Conservation (phyloP, 2,797 vertebrate species). For the Cuniculus paca region DNA sequence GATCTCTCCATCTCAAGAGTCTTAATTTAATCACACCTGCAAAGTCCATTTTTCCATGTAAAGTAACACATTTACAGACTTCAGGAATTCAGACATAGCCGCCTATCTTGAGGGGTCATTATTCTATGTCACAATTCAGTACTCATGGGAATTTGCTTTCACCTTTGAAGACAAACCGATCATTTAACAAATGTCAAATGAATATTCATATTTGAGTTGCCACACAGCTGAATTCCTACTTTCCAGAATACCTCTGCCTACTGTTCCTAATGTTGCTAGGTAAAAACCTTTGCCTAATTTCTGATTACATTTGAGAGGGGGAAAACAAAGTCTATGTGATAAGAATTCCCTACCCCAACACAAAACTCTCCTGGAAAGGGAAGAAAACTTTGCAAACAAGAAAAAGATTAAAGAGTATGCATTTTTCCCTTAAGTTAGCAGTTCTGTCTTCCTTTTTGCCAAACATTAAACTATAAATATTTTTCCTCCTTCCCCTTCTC, state of each 20-base stretch:
- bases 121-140: not conserved
- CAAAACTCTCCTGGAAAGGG: conserved; percentile 65
- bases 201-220: not conserved
- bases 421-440: conserved; percentile 74
- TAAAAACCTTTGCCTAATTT: not conserved
- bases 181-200: conserved; percentile 26
- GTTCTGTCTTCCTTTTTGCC: conserved; percentile 70
- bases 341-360: conserved; percentile 56
- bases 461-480: conserved; percentile 42
- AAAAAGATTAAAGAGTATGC: conserved; percentile 66
- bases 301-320: not conserved
- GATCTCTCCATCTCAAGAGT: conserved; percentile 1
- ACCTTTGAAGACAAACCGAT: conserved; percentile 34
- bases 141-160: not conserved
- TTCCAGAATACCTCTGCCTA: not conserved
- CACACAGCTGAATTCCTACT: conserved; percentile 34
- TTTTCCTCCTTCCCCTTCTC: not conserved
- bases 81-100: not conserved
- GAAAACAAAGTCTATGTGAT: not conserved
- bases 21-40: not conserved
- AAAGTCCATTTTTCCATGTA: not conserved
- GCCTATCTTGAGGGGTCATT: not conserved
- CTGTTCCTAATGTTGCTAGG: not conserved
- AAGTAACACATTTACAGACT: not conserved
- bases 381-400: conserved; percentile 73